Evolutionary conservation across 2,797 vertebrate species (phyloP).

Genomic region (Crocidura indochinensis): DNA sequence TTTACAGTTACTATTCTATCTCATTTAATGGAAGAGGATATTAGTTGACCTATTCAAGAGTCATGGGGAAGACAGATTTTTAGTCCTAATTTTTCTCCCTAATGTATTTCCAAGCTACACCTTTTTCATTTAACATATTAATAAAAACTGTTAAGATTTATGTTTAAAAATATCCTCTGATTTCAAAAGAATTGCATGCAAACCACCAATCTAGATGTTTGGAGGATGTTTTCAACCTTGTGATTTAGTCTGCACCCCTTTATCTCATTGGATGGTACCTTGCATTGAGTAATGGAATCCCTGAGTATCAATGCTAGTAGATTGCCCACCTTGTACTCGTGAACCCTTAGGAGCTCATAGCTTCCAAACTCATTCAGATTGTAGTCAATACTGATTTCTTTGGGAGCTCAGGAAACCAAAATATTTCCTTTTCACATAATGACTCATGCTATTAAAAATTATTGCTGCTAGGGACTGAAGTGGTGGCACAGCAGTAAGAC

Average conservation of each 20-base stretch:
- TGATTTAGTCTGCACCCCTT: slow-evolving; percentile 2
- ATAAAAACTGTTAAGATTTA: background rate
- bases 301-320: background rate
- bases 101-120: background rate
- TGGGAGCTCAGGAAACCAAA: slow-evolving; percentile 1
- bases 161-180: background rate
- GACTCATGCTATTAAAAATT: background rate
- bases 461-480: slow-evolving; percentile 1
- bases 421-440: background rate
- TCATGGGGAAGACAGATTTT: background rate
- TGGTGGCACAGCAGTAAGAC: too few species aligned
- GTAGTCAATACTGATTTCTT: background rate
- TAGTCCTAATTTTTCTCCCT: background rate
- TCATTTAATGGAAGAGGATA: background rate
- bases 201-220: background rate
- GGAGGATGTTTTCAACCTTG: background rate
- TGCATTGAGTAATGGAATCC: background rate
- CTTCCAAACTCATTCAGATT: background rate
- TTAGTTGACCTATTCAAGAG: background rate
- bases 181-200: slow-evolving; percentile 2
- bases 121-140: background rate
- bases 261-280: background rate
- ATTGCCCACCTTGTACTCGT: background rate
- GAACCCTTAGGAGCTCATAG: background rate
- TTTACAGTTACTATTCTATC: background rate